These are phyloP conservation scores for Uria aalge DNA, from an alignment of 2,113 vertebrate genomes.

Conservation along the genomic window DNA sequence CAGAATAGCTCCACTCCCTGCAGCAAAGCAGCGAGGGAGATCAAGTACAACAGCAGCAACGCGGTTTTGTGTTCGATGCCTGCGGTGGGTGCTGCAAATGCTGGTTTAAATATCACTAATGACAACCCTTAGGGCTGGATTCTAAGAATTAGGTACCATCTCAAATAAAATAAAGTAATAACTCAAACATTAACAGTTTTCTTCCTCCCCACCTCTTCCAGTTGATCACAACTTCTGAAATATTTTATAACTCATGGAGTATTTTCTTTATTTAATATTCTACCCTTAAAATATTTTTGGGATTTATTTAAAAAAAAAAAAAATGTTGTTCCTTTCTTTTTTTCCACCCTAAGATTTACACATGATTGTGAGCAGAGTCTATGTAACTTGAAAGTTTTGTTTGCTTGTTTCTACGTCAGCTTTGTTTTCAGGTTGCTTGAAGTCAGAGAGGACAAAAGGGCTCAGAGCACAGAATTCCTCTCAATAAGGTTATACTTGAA, in stretches of 20 bases:
- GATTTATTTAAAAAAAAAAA: not conserved
- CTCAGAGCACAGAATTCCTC: not conserved
- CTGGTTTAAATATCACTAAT: not conserved
- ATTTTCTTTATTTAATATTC: not conserved
- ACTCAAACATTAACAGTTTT: not conserved
- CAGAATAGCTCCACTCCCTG: not conserved
- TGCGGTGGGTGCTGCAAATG: not conserved
- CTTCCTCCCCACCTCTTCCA: not conserved
- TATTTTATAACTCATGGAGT: not conserved
- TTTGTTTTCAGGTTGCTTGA: not conserved
- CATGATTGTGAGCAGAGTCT: not conserved
- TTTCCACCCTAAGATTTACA: not conserved
- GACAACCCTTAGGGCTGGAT: not conserved
- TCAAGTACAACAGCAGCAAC: not conserved
- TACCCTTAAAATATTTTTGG: not conserved
- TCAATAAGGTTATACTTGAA: not conserved
- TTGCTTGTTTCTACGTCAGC: not conserved
- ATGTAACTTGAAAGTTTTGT: not conserved
- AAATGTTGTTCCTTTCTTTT: no score
- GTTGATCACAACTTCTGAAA: not conserved
- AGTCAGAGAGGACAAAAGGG: not conserved
- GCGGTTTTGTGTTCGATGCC: not conserved
- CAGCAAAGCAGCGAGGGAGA: not conserved
- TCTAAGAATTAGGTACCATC: no score
- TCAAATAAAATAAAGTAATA: not conserved